Evolutionary conservation across 2,113 vertebrate species (phyloP).

Genomic region (Clarias gariepinus): DNA sequence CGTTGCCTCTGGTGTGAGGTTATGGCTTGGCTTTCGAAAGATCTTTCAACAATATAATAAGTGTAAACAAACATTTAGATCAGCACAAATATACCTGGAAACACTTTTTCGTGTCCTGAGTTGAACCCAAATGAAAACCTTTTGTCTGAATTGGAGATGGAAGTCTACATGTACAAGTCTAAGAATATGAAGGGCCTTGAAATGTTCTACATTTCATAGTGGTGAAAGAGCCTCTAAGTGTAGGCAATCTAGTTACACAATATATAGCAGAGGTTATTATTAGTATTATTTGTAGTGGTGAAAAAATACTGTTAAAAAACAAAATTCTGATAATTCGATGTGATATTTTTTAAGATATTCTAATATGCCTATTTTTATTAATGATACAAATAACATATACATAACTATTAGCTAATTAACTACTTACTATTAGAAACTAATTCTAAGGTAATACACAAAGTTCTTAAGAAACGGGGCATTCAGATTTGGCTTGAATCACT

Average conservation of each 20-base stretch:
- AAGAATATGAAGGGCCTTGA: background rate
- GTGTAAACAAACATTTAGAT: constrained; percentile 3
- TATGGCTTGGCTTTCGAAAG: background rate
- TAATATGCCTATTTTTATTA: background rate
- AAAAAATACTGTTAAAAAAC: background rate
- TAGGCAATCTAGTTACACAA: background rate
- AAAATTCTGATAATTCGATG: background rate
- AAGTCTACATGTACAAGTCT: background rate
- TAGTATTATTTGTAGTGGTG: background rate
- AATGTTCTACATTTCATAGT: background rate
- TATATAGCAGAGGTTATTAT: background rate
- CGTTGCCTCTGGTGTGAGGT: background rate
- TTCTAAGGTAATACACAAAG: background rate
- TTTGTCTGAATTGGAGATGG: background rate
- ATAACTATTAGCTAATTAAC: no score
- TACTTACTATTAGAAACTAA: background rate
- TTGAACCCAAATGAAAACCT: background rate
- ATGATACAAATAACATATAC: background rate
- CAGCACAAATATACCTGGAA: background rate
- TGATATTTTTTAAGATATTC: background rate
- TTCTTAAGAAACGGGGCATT: background rate
- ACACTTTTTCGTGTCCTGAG: background rate
- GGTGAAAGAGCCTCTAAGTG: background rate
- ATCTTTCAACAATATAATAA: background rate
- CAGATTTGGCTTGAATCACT: background rate